phyloP scores from a whole-genome alignment of 64 coral and sea anemone species.

The Trachythela sp. region DNA sequence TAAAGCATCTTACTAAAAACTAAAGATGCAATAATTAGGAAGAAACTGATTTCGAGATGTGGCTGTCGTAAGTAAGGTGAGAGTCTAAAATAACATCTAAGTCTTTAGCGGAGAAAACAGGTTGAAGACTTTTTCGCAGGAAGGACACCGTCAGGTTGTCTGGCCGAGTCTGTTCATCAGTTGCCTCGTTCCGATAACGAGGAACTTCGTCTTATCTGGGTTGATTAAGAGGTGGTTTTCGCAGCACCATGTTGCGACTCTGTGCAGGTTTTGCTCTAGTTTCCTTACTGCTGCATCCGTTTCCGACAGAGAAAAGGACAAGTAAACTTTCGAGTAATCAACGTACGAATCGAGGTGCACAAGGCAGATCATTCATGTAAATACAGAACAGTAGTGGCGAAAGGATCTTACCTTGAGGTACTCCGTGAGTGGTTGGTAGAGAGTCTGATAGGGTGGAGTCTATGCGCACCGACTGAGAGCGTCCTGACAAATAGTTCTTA shows the following conservation, averaged over 20 bases:
- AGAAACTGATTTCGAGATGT: conserved; percentile 14
- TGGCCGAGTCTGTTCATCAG: conserved; percentile 7
- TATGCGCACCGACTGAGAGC: background rate
- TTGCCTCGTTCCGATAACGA: conserved; percentile 46
- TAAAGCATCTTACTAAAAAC: conserved; percentile 23
- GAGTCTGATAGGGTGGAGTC: conserved; percentile 1
- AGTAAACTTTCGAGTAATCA: conserved; percentile 16
- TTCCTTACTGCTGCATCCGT: background rate
- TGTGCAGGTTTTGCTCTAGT: conserved; percentile 10
- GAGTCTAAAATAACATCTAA: conserved; percentile 18
- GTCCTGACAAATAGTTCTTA: background rate
- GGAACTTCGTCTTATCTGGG: conserved; percentile 56
- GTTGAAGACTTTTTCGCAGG: background rate
- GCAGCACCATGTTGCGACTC: conserved; percentile 51
- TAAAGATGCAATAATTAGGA: conserved; percentile 14
- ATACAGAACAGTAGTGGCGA: conserved; percentile 29
- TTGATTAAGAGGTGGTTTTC: conserved; percentile 54
- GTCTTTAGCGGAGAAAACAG: background rate
- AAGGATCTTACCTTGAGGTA: conserved; percentile 35
- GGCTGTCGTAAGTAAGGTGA: conserved; percentile 4
- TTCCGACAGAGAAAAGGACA: background rate
- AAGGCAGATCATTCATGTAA: conserved; percentile 30
- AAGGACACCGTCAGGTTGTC: background rate
- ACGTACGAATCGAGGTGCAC: conserved; percentile 21
- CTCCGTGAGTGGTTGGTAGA: conserved; percentile 20